These are phyloP conservation scores for Oscheius sp. DNA, from an alignment of 2,888 invertebrate genomes.

Conservation along the genomic window DNA sequence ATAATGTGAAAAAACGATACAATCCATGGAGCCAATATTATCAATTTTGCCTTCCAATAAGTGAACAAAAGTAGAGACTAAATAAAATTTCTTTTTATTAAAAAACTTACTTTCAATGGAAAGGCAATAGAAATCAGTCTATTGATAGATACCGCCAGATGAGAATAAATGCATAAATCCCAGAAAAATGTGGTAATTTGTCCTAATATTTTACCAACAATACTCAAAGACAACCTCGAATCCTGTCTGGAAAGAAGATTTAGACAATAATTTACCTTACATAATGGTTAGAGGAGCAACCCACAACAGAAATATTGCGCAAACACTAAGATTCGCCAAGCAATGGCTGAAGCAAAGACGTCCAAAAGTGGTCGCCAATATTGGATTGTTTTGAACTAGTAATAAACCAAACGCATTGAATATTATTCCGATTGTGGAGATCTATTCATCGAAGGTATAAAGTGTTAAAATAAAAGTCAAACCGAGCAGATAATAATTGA, in stretches of 20 bases:
- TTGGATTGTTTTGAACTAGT: neutral
- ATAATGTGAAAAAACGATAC: neutral
- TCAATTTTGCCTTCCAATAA: neutral
- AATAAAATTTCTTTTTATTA: neutral
- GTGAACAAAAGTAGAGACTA: neutral
- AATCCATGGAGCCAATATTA: neutral
- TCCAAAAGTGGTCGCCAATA: neutral
- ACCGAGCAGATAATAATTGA: no score
- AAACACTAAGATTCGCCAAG: neutral
- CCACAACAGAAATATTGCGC: neutral
- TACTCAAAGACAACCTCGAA: neutral
- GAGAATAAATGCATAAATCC: conserved; percentile 4
- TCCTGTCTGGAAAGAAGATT: neutral
- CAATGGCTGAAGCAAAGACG: neutral
- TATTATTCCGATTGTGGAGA: neutral
- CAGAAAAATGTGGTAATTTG: conserved; percentile 4
- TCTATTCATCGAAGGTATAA: neutral
- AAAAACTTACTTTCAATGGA: neutral
- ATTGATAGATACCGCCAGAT: neutral
- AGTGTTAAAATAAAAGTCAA: no score
- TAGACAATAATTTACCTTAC: neutral
- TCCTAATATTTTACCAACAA: neutral
- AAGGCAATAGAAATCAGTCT: neutral
- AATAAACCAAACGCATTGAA: neutral
- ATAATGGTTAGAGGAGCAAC: neutral